Evolutionary conservation across 2,888 invertebrate genomes (phyloP).

Genomic region (Tipula confusa): DNA sequence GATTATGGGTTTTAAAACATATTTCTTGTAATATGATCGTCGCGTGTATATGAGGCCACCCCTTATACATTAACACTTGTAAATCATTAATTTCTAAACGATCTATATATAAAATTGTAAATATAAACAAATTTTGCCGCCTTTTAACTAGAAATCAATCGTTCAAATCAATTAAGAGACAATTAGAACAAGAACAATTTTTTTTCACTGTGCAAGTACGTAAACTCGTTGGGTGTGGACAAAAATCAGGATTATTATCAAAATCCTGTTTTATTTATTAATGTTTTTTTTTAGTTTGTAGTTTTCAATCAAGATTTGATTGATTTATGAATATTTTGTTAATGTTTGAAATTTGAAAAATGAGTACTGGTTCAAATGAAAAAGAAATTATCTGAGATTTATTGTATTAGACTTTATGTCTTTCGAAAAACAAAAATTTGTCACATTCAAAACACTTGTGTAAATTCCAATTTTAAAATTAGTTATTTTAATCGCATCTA

Average conservation of each 20-base stretch:
- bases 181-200: neutral
- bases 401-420: neutral
- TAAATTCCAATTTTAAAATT: neutral
- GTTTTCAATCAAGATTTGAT: neutral
- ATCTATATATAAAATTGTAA: neutral
- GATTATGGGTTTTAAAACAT: neutral
- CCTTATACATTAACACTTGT: neutral
- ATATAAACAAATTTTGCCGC: neutral
- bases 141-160: neutral
- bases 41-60: neutral
- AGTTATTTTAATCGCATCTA: neutral
- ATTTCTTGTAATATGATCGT: neutral
- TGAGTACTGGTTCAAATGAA: neutral
- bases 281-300: neutral
- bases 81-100: neutral
- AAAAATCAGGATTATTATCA: constrained; percentile 17
- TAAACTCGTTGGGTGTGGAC: constrained; percentile 4
- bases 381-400: constrained; percentile 3
- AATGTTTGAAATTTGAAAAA: neutral
- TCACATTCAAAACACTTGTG: neutral
- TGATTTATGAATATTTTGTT: constrained; percentile 3
- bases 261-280: neutral
- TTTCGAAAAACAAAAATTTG: neutral
- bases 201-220: neutral
- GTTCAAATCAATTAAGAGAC: neutral